Conservation (phyloP, 2,797 vertebrate species). For the Anas bernieri region DNA sequence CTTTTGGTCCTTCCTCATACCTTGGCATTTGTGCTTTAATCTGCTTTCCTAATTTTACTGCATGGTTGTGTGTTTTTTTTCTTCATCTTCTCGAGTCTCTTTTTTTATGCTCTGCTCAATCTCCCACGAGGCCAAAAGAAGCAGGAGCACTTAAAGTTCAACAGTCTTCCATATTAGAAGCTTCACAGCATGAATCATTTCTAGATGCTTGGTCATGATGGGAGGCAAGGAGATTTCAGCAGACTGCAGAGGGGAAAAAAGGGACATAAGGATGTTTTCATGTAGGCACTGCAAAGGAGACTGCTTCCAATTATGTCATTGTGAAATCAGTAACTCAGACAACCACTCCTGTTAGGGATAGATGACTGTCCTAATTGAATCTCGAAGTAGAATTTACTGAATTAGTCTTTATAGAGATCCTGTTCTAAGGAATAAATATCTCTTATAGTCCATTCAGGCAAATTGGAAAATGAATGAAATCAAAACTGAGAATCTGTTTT, state of each 20-base stretch:
- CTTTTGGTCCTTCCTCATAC: not conserved
- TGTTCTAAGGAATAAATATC: not conserved
- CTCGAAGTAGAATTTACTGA: not conserved
- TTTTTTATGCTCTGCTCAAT: not conserved
- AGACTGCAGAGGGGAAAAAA: not conserved
- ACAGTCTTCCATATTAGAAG: not conserved
- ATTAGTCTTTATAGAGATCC: not conserved
- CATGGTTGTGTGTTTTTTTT: not conserved
- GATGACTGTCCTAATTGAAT: not conserved
- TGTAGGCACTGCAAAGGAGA: not conserved
- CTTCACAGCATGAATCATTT: not conserved
- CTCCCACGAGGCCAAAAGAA: not conserved
- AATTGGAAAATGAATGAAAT: not conserved
- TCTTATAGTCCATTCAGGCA: not conserved
- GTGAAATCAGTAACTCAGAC: not conserved
- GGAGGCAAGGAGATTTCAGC: not conserved
- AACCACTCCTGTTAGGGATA: not conserved
- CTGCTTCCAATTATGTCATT: not conserved
- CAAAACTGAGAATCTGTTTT: not conserved
- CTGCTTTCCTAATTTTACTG: not conserved
- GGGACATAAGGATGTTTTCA: not conserved
- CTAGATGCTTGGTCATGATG: not conserved
- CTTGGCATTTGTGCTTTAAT: not conserved
- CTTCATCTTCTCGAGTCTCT: not conserved
- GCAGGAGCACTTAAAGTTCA: not conserved